These are phyloP conservation scores for Ceratoteleas bidentatus DNA, from an alignment of 1,140 invertebrate genomes.

Conservation along the genomic window DNA sequence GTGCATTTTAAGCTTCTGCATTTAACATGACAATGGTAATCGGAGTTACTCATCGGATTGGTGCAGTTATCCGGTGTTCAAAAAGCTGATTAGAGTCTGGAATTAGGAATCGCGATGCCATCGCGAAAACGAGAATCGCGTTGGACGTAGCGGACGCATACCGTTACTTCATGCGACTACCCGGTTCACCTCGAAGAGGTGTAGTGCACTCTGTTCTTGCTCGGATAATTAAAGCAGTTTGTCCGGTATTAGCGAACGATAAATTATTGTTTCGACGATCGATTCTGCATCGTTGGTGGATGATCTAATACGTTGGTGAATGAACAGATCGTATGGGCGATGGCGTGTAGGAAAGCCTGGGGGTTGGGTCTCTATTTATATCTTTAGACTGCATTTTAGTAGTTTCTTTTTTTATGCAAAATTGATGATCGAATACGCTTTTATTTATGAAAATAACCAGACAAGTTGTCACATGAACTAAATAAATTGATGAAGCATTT, in stretches of 20 bases:
- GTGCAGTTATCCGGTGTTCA: slow-evolving; percentile 25
- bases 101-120: slow-evolving; percentile 25
- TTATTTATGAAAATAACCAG: too few relatives aligned
- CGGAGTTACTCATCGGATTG: slow-evolving; percentile 26
- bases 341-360: too few relatives aligned
- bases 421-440: too few relatives aligned
- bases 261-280: slow-evolving; percentile 31
- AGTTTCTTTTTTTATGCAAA: too few relatives aligned
- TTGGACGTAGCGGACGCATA: slow-evolving; percentile 20
- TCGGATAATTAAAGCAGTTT: slow-evolving; percentile 43
- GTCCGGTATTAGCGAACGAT: slow-evolving; percentile 25
- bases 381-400: not conserved
- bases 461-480: too few relatives aligned
- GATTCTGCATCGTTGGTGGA: slow-evolving; percentile 9
- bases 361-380: too few relatives aligned
- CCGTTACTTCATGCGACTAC: slow-evolving; percentile 51
- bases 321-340: not conserved
- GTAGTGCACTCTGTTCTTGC: slow-evolving; percentile 45
- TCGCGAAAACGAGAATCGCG: slow-evolving; percentile 10
- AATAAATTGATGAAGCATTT: too few relatives aligned
- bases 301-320: slow-evolving; percentile 23
- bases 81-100: slow-evolving; percentile 14
- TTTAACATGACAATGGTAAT: slow-evolving; percentile 21
- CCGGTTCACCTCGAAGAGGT: slow-evolving; percentile 55
- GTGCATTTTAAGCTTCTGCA: slow-evolving; percentile 14